Percentiles rank a stretch among this genome's conserved stretches.
These are phyloP conservation scores for Cranoglanis bouderius DNA, from an alignment of 2,113 vertebrate genomes.

Conservation along the genomic window DNA sequence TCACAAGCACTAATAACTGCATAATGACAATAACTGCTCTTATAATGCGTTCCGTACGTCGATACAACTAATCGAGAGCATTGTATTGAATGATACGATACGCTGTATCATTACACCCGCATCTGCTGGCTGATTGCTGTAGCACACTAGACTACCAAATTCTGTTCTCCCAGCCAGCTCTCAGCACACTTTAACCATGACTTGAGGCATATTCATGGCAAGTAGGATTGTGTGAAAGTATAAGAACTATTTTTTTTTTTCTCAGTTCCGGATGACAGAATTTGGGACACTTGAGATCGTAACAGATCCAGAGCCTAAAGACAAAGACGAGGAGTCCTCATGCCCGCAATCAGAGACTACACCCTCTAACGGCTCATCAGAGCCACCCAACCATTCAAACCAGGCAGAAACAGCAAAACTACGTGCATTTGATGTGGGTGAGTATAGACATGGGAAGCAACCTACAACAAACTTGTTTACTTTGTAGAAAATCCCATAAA, in stretches of 20 bases:
- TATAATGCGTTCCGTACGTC: not conserved
- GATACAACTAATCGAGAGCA: not conserved
- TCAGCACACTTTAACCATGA: too few species aligned
- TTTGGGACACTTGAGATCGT: slow-evolving; percentile 96
- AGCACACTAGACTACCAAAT: not conserved
- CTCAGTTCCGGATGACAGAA: slow-evolving; percentile 94
- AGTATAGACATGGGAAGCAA: not conserved
- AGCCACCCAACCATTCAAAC: slow-evolving; percentile 43
- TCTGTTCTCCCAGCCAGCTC: not conserved
- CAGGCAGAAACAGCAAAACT: slow-evolving; percentile 20
- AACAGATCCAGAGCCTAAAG: slow-evolving; percentile 84
- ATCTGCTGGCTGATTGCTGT: too few species aligned
- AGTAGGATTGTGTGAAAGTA: not conserved
- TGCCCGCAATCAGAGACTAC: slow-evolving; percentile 9
- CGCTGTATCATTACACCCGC: not conserved
- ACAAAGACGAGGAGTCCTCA: slow-evolving; percentile 56
- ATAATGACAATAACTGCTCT: not conserved
- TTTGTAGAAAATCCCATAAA: not conserved
- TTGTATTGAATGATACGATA: not conserved
- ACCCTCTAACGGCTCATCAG: slow-evolving; percentile 58
- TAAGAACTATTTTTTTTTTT: not conserved
- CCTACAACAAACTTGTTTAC: not conserved
- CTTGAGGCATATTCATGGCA: not conserved
- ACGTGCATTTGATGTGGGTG: slow-evolving; percentile 8
- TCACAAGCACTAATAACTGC: not conserved